A percentile compares a stretch with the other conserved stretches of the same genome.
Conservation (phyloP, 2,797 vertebrate species). For the Pantherophis alleghaniensis region DNA sequence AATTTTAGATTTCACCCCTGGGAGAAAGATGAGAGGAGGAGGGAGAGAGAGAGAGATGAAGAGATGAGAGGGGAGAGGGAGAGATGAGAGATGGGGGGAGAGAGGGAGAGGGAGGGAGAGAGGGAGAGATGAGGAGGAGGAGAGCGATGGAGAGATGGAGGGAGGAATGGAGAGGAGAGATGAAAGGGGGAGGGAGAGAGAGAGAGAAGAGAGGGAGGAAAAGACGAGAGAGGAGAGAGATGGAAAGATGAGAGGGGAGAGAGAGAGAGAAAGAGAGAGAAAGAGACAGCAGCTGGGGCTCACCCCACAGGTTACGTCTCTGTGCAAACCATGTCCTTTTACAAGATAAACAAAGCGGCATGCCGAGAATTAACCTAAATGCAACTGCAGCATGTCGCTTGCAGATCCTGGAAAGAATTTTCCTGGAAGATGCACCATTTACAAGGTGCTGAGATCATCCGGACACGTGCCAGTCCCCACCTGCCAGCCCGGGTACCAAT, state of each 20-base stretch:
- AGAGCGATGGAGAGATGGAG: too few species aligned
- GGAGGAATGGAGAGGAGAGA: not conserved
- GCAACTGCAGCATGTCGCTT: rapidly evolving
- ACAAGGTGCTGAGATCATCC: not conserved
- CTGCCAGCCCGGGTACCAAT: not conserved
- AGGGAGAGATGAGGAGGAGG: not conserved
- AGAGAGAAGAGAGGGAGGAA: not conserved
- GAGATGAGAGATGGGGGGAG: too few species aligned
- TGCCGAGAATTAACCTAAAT: not conserved
- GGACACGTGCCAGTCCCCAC: not conserved
- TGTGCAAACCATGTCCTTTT: rapidly evolving
- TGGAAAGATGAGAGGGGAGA: not conserved
- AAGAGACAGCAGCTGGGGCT: conserved; percentile 1
- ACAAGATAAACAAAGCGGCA: rapidly evolving
- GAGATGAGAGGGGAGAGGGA: too few species aligned
- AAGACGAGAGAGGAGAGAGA: not conserved
- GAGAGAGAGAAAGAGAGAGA: not conserved
- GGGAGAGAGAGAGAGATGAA: too few species aligned
- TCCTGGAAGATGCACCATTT: rapidly evolving
- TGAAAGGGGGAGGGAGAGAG: not conserved
- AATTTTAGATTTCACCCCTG: too few species aligned
- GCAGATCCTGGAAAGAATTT: not conserved
- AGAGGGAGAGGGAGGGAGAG: too few species aligned
- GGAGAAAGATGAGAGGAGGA: not conserved
- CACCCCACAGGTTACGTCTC: rapidly evolving